Evolutionary conservation across 1,140 invertebrate genomes (phyloP), one percentile per base, ranked within the genome.

Genomic region (Rhagoletis pomonella): DNA sequence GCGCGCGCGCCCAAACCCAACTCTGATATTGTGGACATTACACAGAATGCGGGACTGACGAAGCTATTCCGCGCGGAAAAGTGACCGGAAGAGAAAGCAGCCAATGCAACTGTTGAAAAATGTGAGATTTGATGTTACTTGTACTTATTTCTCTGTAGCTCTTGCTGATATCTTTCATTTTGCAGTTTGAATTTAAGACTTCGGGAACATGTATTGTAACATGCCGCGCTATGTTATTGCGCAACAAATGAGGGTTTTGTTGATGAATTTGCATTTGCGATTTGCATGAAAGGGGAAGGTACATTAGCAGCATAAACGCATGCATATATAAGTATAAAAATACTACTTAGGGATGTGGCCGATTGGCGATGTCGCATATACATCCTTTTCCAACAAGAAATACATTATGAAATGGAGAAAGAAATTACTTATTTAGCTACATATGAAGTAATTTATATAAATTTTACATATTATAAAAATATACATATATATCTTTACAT

Each of bases 11-110:
- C 50, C 14, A 84, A 87, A 69, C 12, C 67, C 50, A n/a, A 65
- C 3, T 77, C 59, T 3, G 89, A 93, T 84, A 90, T 93, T 50
- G 90, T 93, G 88, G 92, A 91, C 47, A 91, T 88, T 65, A 92
- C 92, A 88, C 90, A 93, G 86, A 91, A 92, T 55, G 89, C 89
- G 62, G 91, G 89, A 73, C 65, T 93, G 62, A 88, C 90, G 2
- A 88, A 89, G 67, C 69, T 93, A 2, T 93, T 93, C 87, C 85
- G 59, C 50, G 17, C 84, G 17, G 59, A 62, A 17, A 85, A 85
- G 59, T 85, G 84, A 85, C 84, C 84, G 55, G 12, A 6, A 10
- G 47, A 19, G n/a, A 50, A 81, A 29, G 73, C 14, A 55, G 47
- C 4, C n/a, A 44, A 81, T 55, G 47, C 73, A 81, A 55, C 44